phyloP scores from a whole-genome alignment of 2,113 vertebrate genomes.

The Phoxinus phoxinus region DNA sequence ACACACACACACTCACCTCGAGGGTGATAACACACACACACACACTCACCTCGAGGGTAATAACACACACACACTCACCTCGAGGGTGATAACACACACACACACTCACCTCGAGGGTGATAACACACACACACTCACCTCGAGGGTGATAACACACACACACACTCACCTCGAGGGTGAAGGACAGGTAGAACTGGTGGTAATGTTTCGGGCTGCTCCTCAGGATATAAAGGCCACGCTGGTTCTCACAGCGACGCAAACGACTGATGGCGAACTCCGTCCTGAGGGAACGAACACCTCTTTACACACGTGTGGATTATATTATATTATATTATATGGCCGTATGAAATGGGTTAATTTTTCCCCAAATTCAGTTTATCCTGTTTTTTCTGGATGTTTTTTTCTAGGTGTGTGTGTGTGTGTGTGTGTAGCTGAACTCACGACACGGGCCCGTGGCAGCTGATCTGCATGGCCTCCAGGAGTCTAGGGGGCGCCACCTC shows the following conservation, averaged over 20 bases:
- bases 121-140: not conserved
- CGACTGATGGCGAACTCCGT: conserved; percentile 93
- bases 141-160: not conserved
- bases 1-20: no score
- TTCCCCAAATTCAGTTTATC: no score
- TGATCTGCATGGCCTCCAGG: conserved; percentile 90
- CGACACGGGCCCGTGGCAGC: conserved; percentile 94
- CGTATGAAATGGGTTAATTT: no score
- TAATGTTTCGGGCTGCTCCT: conserved; percentile 95
- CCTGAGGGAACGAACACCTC: conserved; percentile 68
- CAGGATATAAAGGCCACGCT: conserved; percentile 90
- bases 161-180: conserved; percentile 90
- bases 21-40: not conserved
- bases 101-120: not conserved
- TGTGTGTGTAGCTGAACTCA: conserved; percentile 72
- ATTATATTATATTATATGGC: no score
- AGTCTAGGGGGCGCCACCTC: conserved; percentile 90
- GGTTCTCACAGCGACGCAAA: conserved; percentile 87
- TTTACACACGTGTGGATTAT: not conserved
- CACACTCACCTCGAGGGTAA: not conserved
- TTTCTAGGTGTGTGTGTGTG: not conserved
- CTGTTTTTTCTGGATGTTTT: no score
- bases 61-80: no score
- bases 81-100: not conserved
- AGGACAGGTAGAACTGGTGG: conserved; percentile 94